phyloP scores from a whole-genome alignment of 2,888 invertebrate species.

The Sarcophaga rosellei region DNA sequence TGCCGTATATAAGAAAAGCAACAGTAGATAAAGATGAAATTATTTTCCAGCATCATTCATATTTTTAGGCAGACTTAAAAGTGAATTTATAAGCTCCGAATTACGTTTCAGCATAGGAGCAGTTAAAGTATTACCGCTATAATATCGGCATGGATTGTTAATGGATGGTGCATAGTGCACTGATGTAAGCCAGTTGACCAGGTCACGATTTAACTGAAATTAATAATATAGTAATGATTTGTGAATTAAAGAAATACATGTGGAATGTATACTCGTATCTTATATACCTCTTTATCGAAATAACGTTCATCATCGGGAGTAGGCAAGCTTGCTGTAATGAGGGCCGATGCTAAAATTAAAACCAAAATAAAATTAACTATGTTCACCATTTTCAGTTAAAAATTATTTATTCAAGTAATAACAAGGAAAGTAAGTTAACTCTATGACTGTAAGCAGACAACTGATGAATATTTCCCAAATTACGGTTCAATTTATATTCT shows the following conservation, averaged over 20 bases:
- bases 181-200: conserved; percentile 77
- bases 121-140: conserved; percentile 72
- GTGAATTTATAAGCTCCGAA: conserved; percentile 88
- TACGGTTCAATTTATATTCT: conserved; percentile 72
- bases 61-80: conserved; percentile 88
- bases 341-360: conserved; percentile 50
- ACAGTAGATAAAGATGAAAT: conserved; percentile 48
- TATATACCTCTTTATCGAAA: conserved; percentile 77
- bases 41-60: conserved; percentile 88
- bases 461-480: conserved; percentile 69
- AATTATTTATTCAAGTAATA: neutral
- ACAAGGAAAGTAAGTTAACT: conserved; percentile 47
- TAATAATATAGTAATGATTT: neutral
- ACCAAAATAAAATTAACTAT: conserved; percentile 48
- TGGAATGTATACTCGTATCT: no score
- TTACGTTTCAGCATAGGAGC: conserved; percentile 84
- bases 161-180: conserved; percentile 74
- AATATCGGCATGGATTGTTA: conserved; percentile 75
- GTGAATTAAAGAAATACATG: neutral
- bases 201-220: conserved; percentile 75
- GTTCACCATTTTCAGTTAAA: conserved; percentile 65
- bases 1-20: neutral
- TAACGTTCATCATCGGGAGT: conserved; percentile 79
- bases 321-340: conserved; percentile 71
- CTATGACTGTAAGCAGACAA: conserved; percentile 48